phyloP scores from a whole-genome alignment of 2,113 vertebrate species.

The Callithrix jacchus region DNA sequence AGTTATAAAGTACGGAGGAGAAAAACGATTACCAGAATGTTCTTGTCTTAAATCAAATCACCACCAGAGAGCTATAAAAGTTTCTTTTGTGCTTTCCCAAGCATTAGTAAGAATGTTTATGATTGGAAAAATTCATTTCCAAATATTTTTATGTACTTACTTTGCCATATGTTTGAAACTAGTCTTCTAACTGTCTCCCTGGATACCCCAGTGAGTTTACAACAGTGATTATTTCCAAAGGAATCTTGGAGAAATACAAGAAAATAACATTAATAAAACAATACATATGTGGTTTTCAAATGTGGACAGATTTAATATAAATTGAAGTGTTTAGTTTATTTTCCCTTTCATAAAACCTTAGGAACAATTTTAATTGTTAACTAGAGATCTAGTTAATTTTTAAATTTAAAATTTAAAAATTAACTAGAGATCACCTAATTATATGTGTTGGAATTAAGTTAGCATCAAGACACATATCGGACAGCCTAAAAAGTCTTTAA shows the following conservation, averaged over 20 bases:
- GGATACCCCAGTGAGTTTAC: background rate
- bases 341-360: background rate
- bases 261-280: constrained; percentile 24
- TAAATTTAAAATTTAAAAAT: too few species aligned
- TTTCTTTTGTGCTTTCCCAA: constrained; percentile 54
- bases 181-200: constrained; percentile 39
- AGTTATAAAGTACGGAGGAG: background rate
- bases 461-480: background rate
- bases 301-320: background rate
- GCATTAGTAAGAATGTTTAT: constrained; percentile 59
- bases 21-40: constrained; percentile 44
- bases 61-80: constrained; percentile 57
- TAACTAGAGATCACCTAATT: background rate
- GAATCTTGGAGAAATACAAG: constrained; percentile 56
- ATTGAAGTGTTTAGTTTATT: constrained; percentile 4
- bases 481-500: background rate
- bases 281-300: constrained; percentile 19
- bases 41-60: constrained; percentile 58
- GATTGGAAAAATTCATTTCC: constrained; percentile 65
- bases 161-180: constrained; percentile 67
- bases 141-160: constrained; percentile 53
- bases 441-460: background rate
- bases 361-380: background rate
- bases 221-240: constrained; percentile 44
- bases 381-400: too few species aligned